phyloP scores from a whole-genome alignment of 1,140 invertebrate genomes.

The Apolygus lucorum region DNA sequence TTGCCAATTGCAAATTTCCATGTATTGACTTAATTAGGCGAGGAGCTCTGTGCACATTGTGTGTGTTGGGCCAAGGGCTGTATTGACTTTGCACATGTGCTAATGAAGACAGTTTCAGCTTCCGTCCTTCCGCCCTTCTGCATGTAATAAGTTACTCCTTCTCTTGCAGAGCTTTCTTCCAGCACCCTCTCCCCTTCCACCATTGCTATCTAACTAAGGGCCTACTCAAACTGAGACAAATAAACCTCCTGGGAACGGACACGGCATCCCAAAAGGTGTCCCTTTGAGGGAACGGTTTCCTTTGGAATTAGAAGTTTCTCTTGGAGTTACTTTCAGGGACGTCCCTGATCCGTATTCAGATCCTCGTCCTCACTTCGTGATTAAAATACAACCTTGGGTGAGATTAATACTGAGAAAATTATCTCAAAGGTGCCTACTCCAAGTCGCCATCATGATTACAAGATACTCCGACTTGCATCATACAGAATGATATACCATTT shows the following conservation, averaged over 20 bases:
- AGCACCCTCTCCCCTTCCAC: not conserved
- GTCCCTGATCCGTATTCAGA: not conserved
- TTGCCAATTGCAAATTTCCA: constrained; percentile 25
- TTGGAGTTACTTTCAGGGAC: not conserved
- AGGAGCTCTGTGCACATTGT: constrained; percentile 17
- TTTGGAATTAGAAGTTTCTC: not conserved
- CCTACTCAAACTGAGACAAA: not conserved
- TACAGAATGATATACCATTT: no score
- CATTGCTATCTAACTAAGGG: not conserved
- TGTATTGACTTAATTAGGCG: constrained; percentile 26
- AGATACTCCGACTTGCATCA: no score
- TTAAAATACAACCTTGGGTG: not conserved
- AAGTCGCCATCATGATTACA: no score
- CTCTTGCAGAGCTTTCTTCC: not conserved
- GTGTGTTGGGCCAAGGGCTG: constrained; percentile 16
- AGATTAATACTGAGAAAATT: not conserved
- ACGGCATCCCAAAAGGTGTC: constrained; percentile 11
- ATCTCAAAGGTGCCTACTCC: not conserved
- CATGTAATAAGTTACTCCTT: not conserved
- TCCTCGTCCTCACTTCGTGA: not conserved
- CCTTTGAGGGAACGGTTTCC: not conserved
- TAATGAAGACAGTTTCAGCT: constrained; percentile 16
- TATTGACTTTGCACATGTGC: constrained; percentile 28
- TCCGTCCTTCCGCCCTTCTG: not conserved
- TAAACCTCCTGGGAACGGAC: not conserved